Percentiles rank a stretch among this genome's conserved stretches.
Evolutionary conservation across 1,140 invertebrate species (phyloP).

Genomic region (Rhopalosiphum padi): DNA sequence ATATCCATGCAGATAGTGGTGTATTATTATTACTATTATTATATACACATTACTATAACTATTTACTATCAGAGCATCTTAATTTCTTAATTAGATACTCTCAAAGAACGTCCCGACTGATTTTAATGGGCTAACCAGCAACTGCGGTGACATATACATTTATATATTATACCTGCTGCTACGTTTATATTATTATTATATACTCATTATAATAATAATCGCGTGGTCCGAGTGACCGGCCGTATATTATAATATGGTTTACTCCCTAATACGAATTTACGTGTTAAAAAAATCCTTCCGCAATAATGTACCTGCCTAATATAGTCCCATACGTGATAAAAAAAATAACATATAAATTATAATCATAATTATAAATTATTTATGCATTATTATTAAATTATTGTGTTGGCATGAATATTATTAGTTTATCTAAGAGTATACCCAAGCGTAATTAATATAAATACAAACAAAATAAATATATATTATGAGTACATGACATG

Average conservation of each 20-base stretch:
- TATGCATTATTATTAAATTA: conserved; percentile 6
- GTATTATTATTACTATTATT: neutral
- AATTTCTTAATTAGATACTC: conserved; percentile 45
- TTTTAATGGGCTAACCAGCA: conserved; percentile 8
- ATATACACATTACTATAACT: neutral
- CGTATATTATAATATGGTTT: neutral
- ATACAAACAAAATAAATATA: neutral
- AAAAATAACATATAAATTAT: neutral
- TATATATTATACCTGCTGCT: neutral
- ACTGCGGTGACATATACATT: conserved; percentile 6
- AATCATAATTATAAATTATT: neutral
- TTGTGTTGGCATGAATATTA: neutral
- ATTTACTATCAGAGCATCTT: conserved; percentile 31
- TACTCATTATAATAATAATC: neutral
- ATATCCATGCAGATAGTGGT: neutral
- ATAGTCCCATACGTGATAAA: no score
- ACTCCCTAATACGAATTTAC: neutral
- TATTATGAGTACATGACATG: neutral
- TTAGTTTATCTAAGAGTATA: neutral
- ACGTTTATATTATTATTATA: neutral
- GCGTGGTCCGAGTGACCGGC: neutral
- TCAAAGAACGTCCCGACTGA: conserved; percentile 38
- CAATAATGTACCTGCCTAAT: neutral
- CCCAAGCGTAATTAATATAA: neutral
- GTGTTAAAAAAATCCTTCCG: neutral